Evolutionary conservation across 2,113 vertebrate genomes (phyloP), one percentile per base, ranked within the genome.

Genomic region (Mugil cephalus): DNA sequence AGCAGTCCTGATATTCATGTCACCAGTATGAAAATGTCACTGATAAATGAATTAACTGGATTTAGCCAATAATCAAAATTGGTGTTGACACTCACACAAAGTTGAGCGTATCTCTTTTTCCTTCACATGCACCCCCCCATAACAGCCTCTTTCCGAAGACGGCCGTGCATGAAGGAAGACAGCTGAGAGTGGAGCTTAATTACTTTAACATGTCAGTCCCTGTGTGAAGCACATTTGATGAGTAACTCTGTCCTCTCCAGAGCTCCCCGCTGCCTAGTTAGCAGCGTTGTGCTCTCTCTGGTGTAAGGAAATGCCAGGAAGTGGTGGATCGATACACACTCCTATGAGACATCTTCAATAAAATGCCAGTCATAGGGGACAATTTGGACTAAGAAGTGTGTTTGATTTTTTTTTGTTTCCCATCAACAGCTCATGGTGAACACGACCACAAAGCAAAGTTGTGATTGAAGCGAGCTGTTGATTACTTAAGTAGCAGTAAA

Each of bases 221-320:
- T 48, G 60, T 30, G 45, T 30, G 18, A 42, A 34, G 42, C 36
- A 21, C 36, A 15, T 65, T 6, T 63, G 59, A 82, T 7, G 50
- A 55, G 43, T 36, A n/a, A 54, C 35, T 59, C 51, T 50, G 61
- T 69, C 54, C 40, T 11, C 18, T 56, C 18, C 35, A 38, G 42
- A 24, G 50, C 59, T 75, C 68, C 62, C 56, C 34, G 42, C 71
- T 73, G 73, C 60, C 79, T 82, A 50, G 58, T 83, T 83, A 83
- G 60, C 11, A 83, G 60, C 11, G 59, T 7, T 72, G 48, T 14
- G 35, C 52, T 69, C 36, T 18, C 40, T 63, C 39, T 24, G 47
- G 9, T 70, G 34, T 30, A 61, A 74, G 50, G 13, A 84, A 88
- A 79, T 81, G 71, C 12, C 74, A 39, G 0, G 53, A 19, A 63